phyloP scores from a whole-genome alignment of 2,797 vertebrate species.

The Loriculus beryllinus region DNA sequence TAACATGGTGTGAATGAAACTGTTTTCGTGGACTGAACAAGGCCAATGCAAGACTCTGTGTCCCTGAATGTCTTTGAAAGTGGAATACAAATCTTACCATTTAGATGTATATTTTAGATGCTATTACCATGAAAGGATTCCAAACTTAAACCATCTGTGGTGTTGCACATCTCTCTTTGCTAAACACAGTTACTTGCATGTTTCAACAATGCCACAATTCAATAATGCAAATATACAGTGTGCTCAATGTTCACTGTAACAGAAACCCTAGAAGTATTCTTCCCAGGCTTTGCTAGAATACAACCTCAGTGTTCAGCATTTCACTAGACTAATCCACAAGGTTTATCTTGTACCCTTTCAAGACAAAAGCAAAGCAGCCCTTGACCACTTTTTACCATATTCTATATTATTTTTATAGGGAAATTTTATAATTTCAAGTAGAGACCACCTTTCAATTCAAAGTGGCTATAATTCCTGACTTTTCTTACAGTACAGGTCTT shows the following conservation, averaged over 20 bases:
- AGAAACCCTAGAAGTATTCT: background rate
- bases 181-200: background rate
- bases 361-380: background rate
- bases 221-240: background rate
- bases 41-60: background rate
- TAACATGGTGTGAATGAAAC: background rate
- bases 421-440: background rate
- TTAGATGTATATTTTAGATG: background rate
- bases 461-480: conserved; percentile 18
- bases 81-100: background rate
- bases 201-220: background rate
- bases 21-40: background rate
- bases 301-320: background rate
- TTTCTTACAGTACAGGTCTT: background rate
- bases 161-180: rapidly evolving
- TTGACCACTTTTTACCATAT: background rate
- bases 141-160: background rate
- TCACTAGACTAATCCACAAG: background rate
- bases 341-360: background rate
- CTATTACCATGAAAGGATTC: background rate
- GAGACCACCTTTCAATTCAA: conserved; percentile 15
- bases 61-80: background rate
- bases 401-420: background rate
- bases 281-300: background rate
- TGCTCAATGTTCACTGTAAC: rapidly evolving